Conservation (phyloP, 2,113 vertebrate species). For the Lophochroa leadbeateri region DNA sequence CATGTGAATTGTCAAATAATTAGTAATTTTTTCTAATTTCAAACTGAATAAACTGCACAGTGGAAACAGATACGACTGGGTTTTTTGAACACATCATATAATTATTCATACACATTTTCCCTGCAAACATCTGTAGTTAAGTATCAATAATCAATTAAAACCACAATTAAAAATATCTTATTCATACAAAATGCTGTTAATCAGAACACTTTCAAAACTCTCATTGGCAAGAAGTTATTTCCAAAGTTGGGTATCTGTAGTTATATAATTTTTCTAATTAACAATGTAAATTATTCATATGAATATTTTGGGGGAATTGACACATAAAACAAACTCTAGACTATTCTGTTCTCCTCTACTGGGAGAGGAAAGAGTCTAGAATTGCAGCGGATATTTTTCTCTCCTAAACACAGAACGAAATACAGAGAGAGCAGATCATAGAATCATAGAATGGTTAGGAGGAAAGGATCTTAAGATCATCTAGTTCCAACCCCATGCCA, state of each 20-base stretch:
- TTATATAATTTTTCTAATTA: neutral
- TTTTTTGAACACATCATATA: neutral
- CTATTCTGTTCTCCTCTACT: neutral
- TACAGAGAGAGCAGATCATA: neutral
- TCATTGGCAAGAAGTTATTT: neutral
- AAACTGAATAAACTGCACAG: conserved; percentile 56
- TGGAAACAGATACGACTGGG: neutral
- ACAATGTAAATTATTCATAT: neutral
- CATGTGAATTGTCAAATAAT: conserved; percentile 54
- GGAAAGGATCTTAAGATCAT: neutral
- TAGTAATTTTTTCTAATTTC: conserved; percentile 43
- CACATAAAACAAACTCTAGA: neutral
- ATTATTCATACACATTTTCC: neutral
- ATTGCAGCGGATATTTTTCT: neutral
- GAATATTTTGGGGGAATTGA: neutral
- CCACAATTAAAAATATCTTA: neutral
- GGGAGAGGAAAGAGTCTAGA: neutral
- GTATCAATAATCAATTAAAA: neutral
- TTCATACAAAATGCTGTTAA: neutral
- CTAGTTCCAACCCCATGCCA: neutral
- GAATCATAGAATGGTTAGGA: neutral
- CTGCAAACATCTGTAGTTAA: neutral
- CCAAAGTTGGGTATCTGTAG: neutral
- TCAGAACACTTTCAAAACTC: neutral
- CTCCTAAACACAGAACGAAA: neutral